Evolutionary conservation across 2,888 invertebrate species (phyloP).

Genomic region (Rutpela maculata): DNA sequence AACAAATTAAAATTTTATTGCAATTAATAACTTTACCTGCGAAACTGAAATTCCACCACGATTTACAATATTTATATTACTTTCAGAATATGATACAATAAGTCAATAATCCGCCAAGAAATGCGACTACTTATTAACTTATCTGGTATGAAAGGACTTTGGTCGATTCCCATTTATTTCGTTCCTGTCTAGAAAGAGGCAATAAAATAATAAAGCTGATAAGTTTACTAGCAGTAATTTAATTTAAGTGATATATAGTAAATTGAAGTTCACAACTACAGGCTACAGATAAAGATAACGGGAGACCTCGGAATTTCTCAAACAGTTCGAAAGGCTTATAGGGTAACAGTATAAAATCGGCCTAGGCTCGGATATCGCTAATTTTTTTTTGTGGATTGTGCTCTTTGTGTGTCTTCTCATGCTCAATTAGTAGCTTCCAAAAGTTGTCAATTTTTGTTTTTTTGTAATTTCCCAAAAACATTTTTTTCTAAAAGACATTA

Average conservation of each 20-base stretch:
- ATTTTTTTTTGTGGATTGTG: too few species aligned
- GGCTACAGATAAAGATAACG: too few species aligned
- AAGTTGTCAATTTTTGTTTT: too few species aligned
- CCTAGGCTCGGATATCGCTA: too few species aligned
- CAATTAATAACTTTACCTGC: background rate
- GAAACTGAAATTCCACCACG: background rate
- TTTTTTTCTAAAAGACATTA: too few species aligned
- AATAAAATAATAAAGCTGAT: background rate
- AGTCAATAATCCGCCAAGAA: background rate
- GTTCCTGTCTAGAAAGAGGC: background rate
- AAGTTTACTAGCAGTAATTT: background rate
- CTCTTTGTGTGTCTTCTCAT: too few species aligned
- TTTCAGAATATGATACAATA: background rate
- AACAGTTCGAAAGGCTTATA: too few species aligned
- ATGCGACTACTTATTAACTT: background rate
- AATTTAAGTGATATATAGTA: background rate
- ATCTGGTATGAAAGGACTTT: background rate
- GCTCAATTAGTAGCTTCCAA: too few species aligned
- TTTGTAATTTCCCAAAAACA: too few species aligned
- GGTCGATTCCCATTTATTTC: background rate
- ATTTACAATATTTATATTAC: background rate
- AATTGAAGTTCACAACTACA: too few species aligned
- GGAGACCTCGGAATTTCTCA: too few species aligned
- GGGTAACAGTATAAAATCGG: too few species aligned
- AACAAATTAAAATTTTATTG: background rate